Evolutionary conservation across 2,888 invertebrate species (phyloP).

Genomic region (Melinaea menophilus): DNA sequence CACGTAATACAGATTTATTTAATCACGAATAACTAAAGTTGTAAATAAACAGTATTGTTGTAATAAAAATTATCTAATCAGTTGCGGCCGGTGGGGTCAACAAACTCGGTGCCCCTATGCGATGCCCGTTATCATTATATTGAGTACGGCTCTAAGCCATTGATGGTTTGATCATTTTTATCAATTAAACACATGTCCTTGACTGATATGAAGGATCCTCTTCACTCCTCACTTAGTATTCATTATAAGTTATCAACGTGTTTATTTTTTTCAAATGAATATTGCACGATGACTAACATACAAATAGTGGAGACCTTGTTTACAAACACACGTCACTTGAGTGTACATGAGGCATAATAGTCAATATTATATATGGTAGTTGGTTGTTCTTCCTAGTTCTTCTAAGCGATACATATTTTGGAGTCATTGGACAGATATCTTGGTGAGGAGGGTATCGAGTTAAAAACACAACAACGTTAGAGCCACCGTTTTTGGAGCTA

Average conservation of each 20-base stretch:
- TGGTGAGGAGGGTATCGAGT: too few relatives aligned
- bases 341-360: neutral
- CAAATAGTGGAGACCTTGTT: neutral
- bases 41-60: neutral
- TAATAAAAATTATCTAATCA: slow-evolving; percentile 35
- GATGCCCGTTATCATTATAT: slow-evolving; percentile 24
- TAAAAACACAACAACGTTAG: too few relatives aligned
- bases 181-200: slow-evolving; percentile 14
- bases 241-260: neutral
- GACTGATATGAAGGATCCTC: slow-evolving; percentile 23
- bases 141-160: slow-evolving; percentile 17
- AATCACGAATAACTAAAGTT: neutral
- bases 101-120: slow-evolving; percentile 31
- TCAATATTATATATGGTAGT: neutral
- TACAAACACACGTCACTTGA: neutral
- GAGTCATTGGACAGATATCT: too few relatives aligned
- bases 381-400: too few relatives aligned
- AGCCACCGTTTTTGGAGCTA: too few relatives aligned
- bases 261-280: neutral
- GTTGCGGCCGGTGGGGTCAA: slow-evolving; percentile 37
- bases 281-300: neutral
- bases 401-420: too few relatives aligned
- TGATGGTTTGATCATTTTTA: slow-evolving; percentile 19
- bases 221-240: neutral
- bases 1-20: too few relatives aligned